phyloP scores from a whole-genome alignment of 2,113 vertebrate genomes.

The Smithornis capensis region DNA sequence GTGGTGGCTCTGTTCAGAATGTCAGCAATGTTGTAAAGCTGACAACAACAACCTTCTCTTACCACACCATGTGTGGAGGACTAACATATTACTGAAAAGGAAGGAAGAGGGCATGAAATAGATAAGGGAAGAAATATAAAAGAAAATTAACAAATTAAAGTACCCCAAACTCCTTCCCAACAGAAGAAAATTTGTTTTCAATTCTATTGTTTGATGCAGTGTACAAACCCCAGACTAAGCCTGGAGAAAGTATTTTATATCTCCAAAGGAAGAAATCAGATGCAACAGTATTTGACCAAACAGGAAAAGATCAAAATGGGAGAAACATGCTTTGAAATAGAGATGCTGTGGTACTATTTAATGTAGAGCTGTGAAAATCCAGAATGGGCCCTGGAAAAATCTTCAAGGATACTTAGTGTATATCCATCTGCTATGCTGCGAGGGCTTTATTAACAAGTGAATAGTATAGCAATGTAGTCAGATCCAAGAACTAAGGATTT shows the following conservation, averaged over 20 bases:
- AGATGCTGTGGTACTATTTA: not conserved
- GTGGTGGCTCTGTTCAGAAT: not conserved
- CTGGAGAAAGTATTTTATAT: not conserved
- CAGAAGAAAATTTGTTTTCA: not conserved
- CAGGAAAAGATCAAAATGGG: not conserved
- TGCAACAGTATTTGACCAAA: not conserved
- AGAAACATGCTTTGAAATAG: not conserved
- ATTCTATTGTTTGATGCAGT: not conserved
- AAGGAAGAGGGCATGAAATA: not conserved
- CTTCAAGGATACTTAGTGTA: not conserved
- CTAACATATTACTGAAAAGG: too few species aligned
- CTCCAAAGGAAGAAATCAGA: not conserved
- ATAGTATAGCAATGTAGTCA: not conserved
- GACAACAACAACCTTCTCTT: not conserved
- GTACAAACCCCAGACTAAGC: not conserved
- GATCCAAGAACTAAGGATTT: not conserved
- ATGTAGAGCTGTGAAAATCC: not conserved
- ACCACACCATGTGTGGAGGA: not conserved
- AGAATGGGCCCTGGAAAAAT: not conserved
- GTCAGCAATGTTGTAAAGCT: fast-evolving
- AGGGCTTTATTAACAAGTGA: not conserved
- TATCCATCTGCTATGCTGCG: not conserved
- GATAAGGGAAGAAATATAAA: not conserved
- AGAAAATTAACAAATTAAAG: not conserved
- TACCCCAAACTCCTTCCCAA: not conserved